Evolutionary conservation across 1,140 invertebrate species (phyloP).

Genomic region (Gerris buenoi): DNA sequence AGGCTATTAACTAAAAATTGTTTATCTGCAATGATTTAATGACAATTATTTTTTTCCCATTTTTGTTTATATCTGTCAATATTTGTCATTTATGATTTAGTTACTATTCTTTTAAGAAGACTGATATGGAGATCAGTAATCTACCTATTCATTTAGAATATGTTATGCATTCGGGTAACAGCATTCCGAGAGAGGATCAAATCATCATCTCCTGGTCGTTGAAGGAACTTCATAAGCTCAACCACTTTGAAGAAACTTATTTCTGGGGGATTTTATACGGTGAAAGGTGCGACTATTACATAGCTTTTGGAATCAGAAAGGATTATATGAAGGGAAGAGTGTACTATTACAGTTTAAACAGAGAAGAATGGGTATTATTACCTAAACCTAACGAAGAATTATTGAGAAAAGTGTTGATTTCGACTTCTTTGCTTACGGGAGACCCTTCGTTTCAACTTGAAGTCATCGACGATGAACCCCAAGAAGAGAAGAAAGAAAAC

Average conservation of each 20-base stretch:
- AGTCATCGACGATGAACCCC: neutral
- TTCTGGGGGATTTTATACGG: conserved; percentile 8
- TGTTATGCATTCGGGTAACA: neutral
- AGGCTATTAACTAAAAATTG: too few relatives aligned
- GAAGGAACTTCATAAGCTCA: neutral
- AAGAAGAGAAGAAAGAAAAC: neutral
- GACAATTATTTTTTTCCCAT: too few relatives aligned
- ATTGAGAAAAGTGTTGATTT: neutral
- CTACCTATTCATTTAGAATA: neutral
- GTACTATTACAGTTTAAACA: conserved; percentile 7
- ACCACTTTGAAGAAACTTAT: neutral
- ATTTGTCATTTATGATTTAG: too few relatives aligned
- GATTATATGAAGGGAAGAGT: neutral
- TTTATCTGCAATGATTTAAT: too few relatives aligned
- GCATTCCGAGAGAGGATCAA: neutral
- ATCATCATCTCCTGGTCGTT: neutral
- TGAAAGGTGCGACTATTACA: conserved; percentile 2
- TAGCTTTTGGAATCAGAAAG: conserved; percentile 5
- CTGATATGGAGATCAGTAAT: neutral
- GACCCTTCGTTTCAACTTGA: neutral
- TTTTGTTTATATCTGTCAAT: too few relatives aligned
- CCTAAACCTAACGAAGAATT: neutral
- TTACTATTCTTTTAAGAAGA: too few relatives aligned
- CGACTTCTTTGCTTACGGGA: neutral
- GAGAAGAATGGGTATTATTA: neutral